phyloP scores from a whole-genome alignment of 2,888 invertebrate species.

The Junonia oenone region DNA sequence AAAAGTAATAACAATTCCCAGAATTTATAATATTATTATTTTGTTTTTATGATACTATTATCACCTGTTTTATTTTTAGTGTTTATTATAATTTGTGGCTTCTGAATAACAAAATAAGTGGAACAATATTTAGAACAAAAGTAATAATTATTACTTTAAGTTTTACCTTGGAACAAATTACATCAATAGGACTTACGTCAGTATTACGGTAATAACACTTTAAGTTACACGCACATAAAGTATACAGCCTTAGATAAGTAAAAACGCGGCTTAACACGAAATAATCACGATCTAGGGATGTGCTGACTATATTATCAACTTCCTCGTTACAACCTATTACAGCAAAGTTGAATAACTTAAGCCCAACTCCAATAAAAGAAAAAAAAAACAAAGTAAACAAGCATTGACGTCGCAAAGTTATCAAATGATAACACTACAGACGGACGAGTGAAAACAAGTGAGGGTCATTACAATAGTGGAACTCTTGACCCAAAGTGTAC shows the following conservation, averaged over 20 bases:
- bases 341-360: too few species aligned
- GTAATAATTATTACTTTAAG: too few species aligned
- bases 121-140: too few species aligned
- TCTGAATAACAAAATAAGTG: too few species aligned
- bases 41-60: neutral
- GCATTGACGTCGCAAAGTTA: constrained; percentile 47
- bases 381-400: constrained; percentile 43
- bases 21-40: neutral
- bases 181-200: too few species aligned
- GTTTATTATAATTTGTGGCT: too few species aligned
- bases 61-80: neutral
- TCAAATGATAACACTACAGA: constrained; percentile 35
- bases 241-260: neutral
- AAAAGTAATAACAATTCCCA: neutral
- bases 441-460: constrained; percentile 34
- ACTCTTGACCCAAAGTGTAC: constrained; percentile 32
- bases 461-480: constrained; percentile 25
- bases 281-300: constrained; percentile 7
- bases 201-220: too few species aligned
- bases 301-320: constrained; percentile 40
- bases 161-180: too few species aligned
- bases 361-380: too few species aligned
- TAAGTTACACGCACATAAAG: too few species aligned
- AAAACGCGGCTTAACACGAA: neutral
- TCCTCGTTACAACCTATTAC: constrained; percentile 31